Conservation (phyloP, 1,140 invertebrate species). For the Ceratina australensis region DNA sequence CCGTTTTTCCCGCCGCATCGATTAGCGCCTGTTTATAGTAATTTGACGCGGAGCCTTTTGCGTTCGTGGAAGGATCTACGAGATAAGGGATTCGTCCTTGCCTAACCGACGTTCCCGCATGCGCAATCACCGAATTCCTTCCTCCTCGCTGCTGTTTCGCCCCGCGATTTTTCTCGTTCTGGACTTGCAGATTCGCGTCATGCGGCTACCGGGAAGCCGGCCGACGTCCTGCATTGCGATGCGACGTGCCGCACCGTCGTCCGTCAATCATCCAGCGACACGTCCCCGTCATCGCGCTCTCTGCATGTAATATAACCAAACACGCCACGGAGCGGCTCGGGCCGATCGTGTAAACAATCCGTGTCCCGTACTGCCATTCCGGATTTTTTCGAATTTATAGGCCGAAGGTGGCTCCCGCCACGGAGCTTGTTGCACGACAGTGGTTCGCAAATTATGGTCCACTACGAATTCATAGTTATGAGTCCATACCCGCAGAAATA, state of each 20-base stretch:
- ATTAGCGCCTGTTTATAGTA: slow-evolving; percentile 77
- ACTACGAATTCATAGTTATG: no score
- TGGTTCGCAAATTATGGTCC: slow-evolving; percentile 23
- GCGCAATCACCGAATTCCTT: slow-evolving; percentile 58
- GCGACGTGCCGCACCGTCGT: slow-evolving; percentile 63
- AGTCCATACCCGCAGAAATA: neutral
- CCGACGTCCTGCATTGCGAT: slow-evolving; percentile 75
- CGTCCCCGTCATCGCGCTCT: slow-evolving; percentile 71
- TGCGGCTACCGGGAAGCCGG: slow-evolving; percentile 75
- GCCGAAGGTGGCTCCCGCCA: neutral
- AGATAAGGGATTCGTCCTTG: slow-evolving; percentile 79
- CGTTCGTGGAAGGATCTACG: slow-evolving; percentile 65
- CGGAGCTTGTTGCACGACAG: neutral
- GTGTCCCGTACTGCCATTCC: slow-evolving; percentile 30
- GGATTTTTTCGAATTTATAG: slow-evolving; percentile 37
- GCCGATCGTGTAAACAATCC: slow-evolving; percentile 61
- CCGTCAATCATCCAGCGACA: slow-evolving; percentile 75
- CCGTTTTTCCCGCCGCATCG: slow-evolving; percentile 70
- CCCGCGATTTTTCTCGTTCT: slow-evolving; percentile 43
- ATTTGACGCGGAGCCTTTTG: slow-evolving; percentile 72
- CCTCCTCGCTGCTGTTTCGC: neutral
- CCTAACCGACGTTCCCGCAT: slow-evolving; percentile 62
- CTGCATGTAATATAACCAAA: slow-evolving; percentile 71
- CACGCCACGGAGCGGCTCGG: slow-evolving; percentile 33
- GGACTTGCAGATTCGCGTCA: slow-evolving; percentile 75